Base-by-base conservation (phyloP, 2,888 invertebrate species). In the Steinernema carpocapsae region DNA sequence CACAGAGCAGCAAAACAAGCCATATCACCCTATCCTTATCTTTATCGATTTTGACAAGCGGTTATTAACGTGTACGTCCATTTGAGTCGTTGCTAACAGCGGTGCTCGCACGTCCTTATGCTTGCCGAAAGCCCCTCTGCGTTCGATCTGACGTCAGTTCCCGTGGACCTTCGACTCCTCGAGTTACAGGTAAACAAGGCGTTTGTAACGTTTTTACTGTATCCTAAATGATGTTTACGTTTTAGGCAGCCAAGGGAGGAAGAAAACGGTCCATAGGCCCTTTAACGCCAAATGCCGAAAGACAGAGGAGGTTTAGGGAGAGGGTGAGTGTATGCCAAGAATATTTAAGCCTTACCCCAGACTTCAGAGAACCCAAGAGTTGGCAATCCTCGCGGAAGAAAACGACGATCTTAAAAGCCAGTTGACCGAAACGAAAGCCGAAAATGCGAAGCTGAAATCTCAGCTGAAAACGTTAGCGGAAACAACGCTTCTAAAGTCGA, bases 131-230 rank as follows among this genome's bases (percentile, higher is more conserved):
- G 37, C 10, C 37, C 37, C 10, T 10, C 37, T 37, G 37, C 3
- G 12, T 64, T 64, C 64, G 64, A 64, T 32, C 26, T 64, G 32
- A 64, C 64, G 64, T 64, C 64, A 64, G 64, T 64, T 2, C 64
- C 64, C 64, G 32, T 32, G 17, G 64, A 64, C 7, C 64, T 32
- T 17, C 29, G 64, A 64, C 64, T 64, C 1, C 64, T 64, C 64
- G 64, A 64, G 26, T n/a, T 64, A 37, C 64, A 64, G 64, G 64
- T 64, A 64, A 64, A 64, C 64, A 32, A 32, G 14, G 32, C 32
- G 64, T 64, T 64, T 64, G 64, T 64, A 64, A 64, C 32, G 22
- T 56, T 1, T 3, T 56, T 56, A 56, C 56, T 19, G 26, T 56
- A 56, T 37, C 48, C 48, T 48, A 48, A n/a, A 4, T 48, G 17